Evolutionary conservation across 2,113 vertebrate species (phyloP), one percentile per base, ranked within the genome.

Genomic region (Amblyopsis rosae): DNA sequence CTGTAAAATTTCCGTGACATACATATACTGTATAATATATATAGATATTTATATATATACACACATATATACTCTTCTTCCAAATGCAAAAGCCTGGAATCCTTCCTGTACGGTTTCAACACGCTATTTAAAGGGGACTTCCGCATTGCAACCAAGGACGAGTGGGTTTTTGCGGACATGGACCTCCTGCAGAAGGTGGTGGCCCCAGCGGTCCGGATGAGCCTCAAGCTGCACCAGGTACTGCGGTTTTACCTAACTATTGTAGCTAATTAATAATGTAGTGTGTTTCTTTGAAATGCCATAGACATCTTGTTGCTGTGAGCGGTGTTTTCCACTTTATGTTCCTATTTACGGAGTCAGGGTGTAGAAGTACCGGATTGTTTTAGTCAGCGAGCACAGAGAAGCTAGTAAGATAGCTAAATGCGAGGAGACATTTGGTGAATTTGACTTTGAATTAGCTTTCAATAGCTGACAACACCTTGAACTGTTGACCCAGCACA

Each of bases 101-200:
- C 96, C 0, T 99, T 99, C 73, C 93, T 99, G 8, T 95, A 96
- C 0, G 97, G 96, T 12, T 96, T 99, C 53, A 96, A 98, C 1
- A 92, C 96, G 0, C 91, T 99, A 73, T 99, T 99, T 82, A 99
- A 98, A 90, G 98, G 98, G 17, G 97, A 99, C 86, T 98, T 98
- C 80, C 91, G 96, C 77, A 93, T 99, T 55, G 92, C 96, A 5
- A 88, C 93, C 0, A 95, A 94, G 68, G 97, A 99, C 1, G 97
- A 99, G 87, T 99, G 98, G 98, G 95, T 99, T 9, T 99, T 99
- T 63, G 91, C 93, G 3, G 98, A 99, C 74, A 94, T 99, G 90
- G 98, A 99, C 80, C 92, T 99, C 0, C 82, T 99, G 67, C 97
- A 99, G 72, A 96, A 93, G 77, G 96, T 98, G 2, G 94, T 99